Evolutionary conservation across 2,888 invertebrate genomes (phyloP).

Genomic region (Stictocephala bisonia): DNA sequence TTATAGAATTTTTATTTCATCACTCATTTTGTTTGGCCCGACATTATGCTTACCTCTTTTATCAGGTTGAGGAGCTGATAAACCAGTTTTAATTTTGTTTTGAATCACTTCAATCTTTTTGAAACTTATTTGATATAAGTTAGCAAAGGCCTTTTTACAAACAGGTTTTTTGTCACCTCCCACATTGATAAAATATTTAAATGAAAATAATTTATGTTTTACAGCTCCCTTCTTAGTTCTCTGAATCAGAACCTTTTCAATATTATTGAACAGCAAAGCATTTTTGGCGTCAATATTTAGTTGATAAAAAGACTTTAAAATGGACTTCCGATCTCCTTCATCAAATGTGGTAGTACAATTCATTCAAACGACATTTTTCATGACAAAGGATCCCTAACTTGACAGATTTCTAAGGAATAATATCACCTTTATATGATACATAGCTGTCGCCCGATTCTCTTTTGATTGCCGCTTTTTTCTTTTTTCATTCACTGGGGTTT

Average conservation of each 20-base stretch:
- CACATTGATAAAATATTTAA: neutral
- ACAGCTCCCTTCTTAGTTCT: neutral
- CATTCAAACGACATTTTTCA: neutral
- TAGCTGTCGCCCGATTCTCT: neutral
- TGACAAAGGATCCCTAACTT: neutral
- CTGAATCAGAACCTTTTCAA: neutral
- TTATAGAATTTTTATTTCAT: neutral
- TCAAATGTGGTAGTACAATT: neutral
- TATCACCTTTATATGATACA: neutral
- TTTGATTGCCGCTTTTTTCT: neutral
- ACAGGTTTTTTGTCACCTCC: neutral
- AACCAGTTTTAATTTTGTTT: neutral
- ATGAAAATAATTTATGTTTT: neutral
- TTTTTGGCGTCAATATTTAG: slow-evolving; percentile 20
- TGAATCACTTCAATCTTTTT: slow-evolving; percentile 24
- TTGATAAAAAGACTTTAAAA: slow-evolving; percentile 8
- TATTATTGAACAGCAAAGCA: neutral
- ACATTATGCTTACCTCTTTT: neutral
- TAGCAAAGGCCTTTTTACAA: slow-evolving; percentile 8
- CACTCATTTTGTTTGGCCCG: slow-evolving; percentile 8
- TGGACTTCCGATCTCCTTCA: neutral
- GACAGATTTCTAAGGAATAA: neutral
- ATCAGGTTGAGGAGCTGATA: slow-evolving; percentile 15
- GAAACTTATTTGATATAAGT: slow-evolving; percentile 12
- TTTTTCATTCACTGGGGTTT: neutral